Percentiles rank a stretch among this genome's conserved stretches.
These are phyloP conservation scores for Conus ventricosus DNA, from an alignment of 1,140 invertebrate genomes.

Conservation along the genomic window DNA sequence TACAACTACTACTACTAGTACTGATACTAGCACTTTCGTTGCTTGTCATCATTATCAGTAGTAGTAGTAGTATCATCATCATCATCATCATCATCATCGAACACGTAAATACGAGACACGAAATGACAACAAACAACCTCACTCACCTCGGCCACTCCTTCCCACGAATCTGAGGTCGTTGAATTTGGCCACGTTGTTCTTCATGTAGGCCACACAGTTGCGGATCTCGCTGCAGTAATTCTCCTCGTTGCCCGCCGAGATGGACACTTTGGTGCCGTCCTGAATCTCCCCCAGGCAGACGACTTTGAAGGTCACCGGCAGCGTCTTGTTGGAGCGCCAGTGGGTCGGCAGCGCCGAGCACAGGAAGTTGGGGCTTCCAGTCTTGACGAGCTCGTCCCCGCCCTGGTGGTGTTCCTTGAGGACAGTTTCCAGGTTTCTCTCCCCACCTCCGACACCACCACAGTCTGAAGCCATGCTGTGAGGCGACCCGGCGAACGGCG, in stretches of 20 bases:
- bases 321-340: conserved; percentile 96
- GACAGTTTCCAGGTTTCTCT: conserved; percentile 86
- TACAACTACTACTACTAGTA: no score
- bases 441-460: conserved; percentile 47
- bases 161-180: conserved; percentile 98
- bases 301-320: conserved; percentile 92
- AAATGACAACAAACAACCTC: no score
- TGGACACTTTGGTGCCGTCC: conserved; percentile 95
- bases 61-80: no score
- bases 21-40: no score
- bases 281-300: conserved; percentile 93
- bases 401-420: conserved; percentile 83
- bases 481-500: conserved; percentile 68
- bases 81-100: no score
- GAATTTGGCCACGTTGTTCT: conserved; percentile 97
- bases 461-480: conserved; percentile 79
- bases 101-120: no score
- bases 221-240: conserved; percentile 96
- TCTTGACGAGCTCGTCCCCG: conserved; percentile 88
- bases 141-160: conserved; percentile 94
- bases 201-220: conserved; percentile 95
- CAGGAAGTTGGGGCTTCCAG: conserved; percentile 94
- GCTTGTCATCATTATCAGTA: no score
- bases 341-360: conserved; percentile 91
- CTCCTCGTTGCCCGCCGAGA: conserved; percentile 96